Percentiles rank a stretch among this genome's conserved stretches.
Evolutionary conservation across 2,888 invertebrate genomes (phyloP).

Genomic region (Mantis religiosa): DNA sequence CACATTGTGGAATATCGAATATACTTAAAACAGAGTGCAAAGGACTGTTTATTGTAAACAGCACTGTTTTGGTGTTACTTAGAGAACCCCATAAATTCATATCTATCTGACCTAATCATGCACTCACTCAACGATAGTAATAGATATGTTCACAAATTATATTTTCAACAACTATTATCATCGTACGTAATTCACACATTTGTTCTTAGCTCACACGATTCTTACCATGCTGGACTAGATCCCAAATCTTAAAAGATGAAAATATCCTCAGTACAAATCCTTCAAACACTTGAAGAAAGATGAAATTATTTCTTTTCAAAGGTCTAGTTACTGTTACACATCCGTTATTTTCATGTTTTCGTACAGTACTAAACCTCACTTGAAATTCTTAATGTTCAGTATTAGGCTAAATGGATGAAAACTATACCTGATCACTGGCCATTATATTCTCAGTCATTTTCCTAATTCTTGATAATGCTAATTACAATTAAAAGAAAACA

Average conservation of each 20-base stretch:
- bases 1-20: too few relatives aligned
- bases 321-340: background rate
- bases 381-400: background rate
- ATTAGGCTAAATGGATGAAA: background rate
- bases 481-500: background rate
- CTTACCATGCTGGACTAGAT: background rate
- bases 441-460: conserved; percentile 8
- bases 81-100: too few relatives aligned
- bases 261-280: background rate
- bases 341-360: background rate
- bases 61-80: too few relatives aligned
- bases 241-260: background rate
- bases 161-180: too few relatives aligned
- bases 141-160: too few relatives aligned
- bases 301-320: background rate
- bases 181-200: too few relatives aligned
- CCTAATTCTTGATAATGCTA: background rate
- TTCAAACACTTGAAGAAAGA: background rate
- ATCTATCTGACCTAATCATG: too few relatives aligned
- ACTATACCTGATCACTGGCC: conserved; percentile 12
- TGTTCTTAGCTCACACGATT: background rate
- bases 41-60: too few relatives aligned
- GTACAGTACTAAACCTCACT: background rate
- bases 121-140: too few relatives aligned
- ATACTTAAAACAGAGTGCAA: too few relatives aligned